Percentiles rank a stretch among this genome's conserved stretches.
These are phyloP conservation scores for Cotesia vestalis DNA, from an alignment of 1,140 invertebrate genomes.

Conservation along the genomic window DNA sequence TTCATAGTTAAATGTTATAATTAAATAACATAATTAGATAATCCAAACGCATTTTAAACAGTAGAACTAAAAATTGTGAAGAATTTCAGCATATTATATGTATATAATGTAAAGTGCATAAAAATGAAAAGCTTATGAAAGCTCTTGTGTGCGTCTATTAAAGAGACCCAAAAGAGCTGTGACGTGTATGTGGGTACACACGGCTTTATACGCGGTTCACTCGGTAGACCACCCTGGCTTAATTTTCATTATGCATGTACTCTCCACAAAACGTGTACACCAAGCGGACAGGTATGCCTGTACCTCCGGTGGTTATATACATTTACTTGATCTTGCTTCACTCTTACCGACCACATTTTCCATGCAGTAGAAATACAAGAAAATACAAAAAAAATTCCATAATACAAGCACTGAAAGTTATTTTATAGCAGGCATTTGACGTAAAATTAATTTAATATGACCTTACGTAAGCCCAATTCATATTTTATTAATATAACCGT, in stretches of 20 bases:
- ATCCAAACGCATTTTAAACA: too few relatives aligned
- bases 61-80: too few relatives aligned
- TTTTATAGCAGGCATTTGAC: too few relatives aligned
- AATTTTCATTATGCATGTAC: slow-evolving; percentile 43
- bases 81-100: too few relatives aligned
- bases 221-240: slow-evolving; percentile 35
- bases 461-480: too few relatives aligned
- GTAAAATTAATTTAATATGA: too few relatives aligned
- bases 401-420: too few relatives aligned
- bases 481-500: too few relatives aligned
- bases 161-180: neutral
- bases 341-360: neutral
- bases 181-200: slow-evolving; percentile 8
- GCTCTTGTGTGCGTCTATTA: neutral
- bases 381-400: neutral
- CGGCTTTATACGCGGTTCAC: slow-evolving; percentile 28
- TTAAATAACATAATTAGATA: too few relatives aligned
- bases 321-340: slow-evolving; percentile 9
- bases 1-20: too few relatives aligned
- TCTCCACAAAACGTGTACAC: slow-evolving; percentile 36
- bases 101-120: too few relatives aligned
- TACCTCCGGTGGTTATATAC: slow-evolving; percentile 12
- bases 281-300: slow-evolving; percentile 15
- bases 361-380: slow-evolving; percentile 6
- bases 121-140: too few relatives aligned